A percentile compares a stretch with the other conserved stretches of the same genome.
Evolutionary conservation across 2,888 invertebrate genomes (phyloP).

Genomic region (Pammene aurita): DNA sequence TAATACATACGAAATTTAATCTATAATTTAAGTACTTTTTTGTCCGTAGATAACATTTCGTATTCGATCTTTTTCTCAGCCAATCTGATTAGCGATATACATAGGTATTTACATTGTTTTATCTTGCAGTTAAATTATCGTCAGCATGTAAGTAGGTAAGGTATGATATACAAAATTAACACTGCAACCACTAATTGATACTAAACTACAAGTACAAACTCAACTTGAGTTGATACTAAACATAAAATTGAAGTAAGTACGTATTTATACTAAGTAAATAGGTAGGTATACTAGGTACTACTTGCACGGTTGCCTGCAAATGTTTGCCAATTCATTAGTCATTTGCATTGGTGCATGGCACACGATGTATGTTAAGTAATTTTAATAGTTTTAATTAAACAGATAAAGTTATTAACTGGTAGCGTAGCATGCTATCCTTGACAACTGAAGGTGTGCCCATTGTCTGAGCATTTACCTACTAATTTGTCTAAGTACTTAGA

Average conservation of each 20-base stretch:
- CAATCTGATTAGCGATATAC: background rate
- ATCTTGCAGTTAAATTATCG: slow-evolving; percentile 30
- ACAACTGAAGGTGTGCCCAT: slow-evolving; percentile 28
- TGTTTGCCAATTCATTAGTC: slow-evolving; percentile 25
- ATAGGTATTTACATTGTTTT: slow-evolving; percentile 9
- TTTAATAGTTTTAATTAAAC: slow-evolving; percentile 39
- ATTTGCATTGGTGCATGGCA: slow-evolving; percentile 32
- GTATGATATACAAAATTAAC: slow-evolving; percentile 3
- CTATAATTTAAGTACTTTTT: too few relatives aligned
- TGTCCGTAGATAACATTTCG: too few relatives aligned
- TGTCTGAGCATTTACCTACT: slow-evolving; percentile 29
- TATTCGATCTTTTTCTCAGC: background rate
- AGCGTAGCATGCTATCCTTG: slow-evolving; percentile 31
- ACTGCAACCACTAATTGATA: background rate
- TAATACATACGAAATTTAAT: too few relatives aligned
- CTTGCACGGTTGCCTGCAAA: slow-evolving; percentile 9
- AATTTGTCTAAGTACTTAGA: slow-evolving; percentile 22
- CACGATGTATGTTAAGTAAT: slow-evolving; percentile 4
- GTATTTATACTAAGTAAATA: slow-evolving; percentile 2
- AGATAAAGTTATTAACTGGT: slow-evolving; percentile 24
- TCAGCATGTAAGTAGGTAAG: slow-evolving; percentile 19
- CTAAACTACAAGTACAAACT: too few relatives aligned
- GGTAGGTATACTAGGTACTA: background rate
- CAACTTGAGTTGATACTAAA: slow-evolving; percentile 6
- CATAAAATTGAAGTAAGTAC: background rate